Conservation (phyloP, 2,888 invertebrate species). For the Pyrgus malvae region DNA sequence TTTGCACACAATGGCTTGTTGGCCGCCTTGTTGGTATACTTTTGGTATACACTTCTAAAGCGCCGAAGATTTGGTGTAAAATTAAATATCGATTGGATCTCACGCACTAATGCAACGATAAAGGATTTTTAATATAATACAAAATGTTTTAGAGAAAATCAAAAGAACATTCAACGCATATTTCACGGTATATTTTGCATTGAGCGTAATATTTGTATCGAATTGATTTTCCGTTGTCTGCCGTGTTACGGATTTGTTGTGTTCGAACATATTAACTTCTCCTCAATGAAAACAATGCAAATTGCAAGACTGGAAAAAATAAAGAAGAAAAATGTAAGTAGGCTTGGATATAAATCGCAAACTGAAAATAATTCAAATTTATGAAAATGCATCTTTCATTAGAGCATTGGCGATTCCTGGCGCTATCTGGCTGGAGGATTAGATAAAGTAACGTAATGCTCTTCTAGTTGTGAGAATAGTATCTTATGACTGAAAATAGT, state of each 20-base stretch:
- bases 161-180: neutral
- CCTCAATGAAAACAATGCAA: no score
- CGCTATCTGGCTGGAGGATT: no score
- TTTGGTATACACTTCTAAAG: constrained; percentile 62
- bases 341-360: no score
- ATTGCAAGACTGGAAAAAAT: no score
- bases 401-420: no score
- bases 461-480: no score
- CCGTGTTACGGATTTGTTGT: neutral
- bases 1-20: constrained; percentile 81
- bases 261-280: no score
- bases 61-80: constrained; percentile 63
- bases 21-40: constrained; percentile 64
- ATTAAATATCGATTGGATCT: constrained; percentile 54
- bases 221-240: neutral
- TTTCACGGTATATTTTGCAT: neutral
- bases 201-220: neutral
- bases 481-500: no score
- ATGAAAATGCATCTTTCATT: no score
- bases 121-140: neutral
- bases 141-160: neutral
- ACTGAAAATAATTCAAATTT: no score
- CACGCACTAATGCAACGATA: constrained; percentile 27
- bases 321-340: no score
- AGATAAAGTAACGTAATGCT: no score